Evolutionary conservation across 2,888 invertebrate species (phyloP), one percentile per base, ranked within the genome.

Genomic region (Lutraria lutraria): DNA sequence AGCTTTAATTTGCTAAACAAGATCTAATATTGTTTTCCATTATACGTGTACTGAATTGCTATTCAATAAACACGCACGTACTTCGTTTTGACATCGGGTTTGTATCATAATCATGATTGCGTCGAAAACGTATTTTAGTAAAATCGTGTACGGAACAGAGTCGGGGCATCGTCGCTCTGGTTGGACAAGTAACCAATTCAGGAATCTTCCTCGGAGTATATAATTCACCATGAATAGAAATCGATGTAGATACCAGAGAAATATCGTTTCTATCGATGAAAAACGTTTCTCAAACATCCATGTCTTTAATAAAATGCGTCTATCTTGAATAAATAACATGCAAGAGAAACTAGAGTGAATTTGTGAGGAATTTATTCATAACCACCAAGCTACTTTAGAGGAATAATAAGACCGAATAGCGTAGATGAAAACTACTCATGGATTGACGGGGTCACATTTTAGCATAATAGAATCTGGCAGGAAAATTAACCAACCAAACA

Each of bases 271-370:
- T 60, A 21, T 60, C 60, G 29, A n/a, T 56, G 29, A 72, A 72
- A 15, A 13, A 13, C 31, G 29, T 72, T 31, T 29, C 72, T 72
- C 13, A 72, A 72, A 29, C 29, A 72, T 29, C 29, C 72, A 72
- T 31, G 19, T 31, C 72, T 31, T 29, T 72, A 72, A 72, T 72
- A 72, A 2, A 29, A 72, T 72, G 72, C 16, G 6, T 72, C 29
- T 72, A 31, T 72, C 72, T 31, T 72, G 31, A 72, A 72, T 72
- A 72, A 31, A 72, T 72, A 72, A 21, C 60, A 60, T n/a, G 60
- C 60, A 60, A 60, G 60, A 60, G 60, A 60, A 43, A 43, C 43
- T 43, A 43, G 43, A 60, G 60, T 60, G 60, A 60, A 60, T 60
- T 21, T 60, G 60, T 60, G 60, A 21, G 60, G 8, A 21, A 60